A percentile compares a stretch with the other conserved stretches of the same genome.
phyloP scores from a whole-genome alignment of 35 echinoderm and acorn worm genomes.

The Heliocidaris tuberculata region DNA sequence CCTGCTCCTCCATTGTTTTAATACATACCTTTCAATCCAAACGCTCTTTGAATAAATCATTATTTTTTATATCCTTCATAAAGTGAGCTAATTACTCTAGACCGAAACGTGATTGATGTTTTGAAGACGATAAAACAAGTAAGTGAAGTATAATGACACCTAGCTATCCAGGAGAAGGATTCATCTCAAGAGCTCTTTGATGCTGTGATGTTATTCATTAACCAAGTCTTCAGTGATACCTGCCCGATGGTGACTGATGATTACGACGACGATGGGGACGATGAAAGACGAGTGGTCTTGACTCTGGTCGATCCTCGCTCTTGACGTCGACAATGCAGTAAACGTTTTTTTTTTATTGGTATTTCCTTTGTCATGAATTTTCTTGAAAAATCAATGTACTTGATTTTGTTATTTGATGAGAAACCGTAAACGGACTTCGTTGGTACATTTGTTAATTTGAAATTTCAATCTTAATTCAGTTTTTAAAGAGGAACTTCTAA shows the following conservation, averaged over 20 bases:
- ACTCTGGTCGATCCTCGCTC: neutral
- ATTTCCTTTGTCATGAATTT: neutral
- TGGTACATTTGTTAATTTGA: too few relatives aligned
- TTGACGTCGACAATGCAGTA: neutral
- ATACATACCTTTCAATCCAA: too few relatives aligned
- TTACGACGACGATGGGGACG: neutral
- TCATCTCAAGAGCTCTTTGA: neutral
- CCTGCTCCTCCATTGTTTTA: too few relatives aligned
- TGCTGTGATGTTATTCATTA: neutral
- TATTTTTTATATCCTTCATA: too few relatives aligned
- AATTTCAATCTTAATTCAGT: too few relatives aligned
- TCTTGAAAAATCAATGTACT: neutral
- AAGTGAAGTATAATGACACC: neutral
- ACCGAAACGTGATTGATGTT: neutral
- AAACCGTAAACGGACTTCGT: too few relatives aligned
- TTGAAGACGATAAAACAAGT: neutral
- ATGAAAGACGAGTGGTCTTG: neutral
- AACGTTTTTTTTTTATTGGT: neutral
- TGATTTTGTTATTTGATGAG: too few relatives aligned
- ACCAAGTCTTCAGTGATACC: neutral
- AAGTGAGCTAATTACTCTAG: too few relatives aligned
- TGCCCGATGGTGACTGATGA: neutral
- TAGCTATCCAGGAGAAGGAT: neutral
- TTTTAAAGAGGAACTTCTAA: too few relatives aligned
- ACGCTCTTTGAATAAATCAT: too few relatives aligned